Conservation (phyloP, 2,113 vertebrate genomes). For the Poeciliopsis retropinna region DNA sequence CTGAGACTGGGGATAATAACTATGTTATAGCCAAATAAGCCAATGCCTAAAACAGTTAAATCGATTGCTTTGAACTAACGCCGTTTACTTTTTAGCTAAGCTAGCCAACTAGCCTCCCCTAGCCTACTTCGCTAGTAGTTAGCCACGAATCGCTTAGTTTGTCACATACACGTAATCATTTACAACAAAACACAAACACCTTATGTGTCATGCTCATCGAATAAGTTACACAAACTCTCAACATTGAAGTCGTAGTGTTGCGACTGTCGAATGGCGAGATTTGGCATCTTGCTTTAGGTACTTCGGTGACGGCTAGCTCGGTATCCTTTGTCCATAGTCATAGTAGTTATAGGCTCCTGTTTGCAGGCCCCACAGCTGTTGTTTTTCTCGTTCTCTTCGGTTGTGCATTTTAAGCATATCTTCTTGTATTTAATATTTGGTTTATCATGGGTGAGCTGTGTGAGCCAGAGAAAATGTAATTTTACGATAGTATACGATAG, state of each 20-base stretch:
- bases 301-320: constrained; percentile 55
- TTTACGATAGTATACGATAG: background rate
- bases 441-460: background rate
- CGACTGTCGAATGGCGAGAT: background rate
- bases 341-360: constrained; percentile 49
- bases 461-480: background rate
- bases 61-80: constrained; percentile 8
- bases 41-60: background rate
- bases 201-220: rapidly evolving
- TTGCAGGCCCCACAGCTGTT: constrained; percentile 68
- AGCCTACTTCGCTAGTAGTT: constrained; percentile 54
- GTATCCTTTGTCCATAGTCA: constrained; percentile 77
- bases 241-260: background rate
- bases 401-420: background rate
- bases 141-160: constrained; percentile 31
- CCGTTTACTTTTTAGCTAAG: constrained; percentile 37
- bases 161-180: background rate
- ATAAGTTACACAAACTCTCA: background rate
- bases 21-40: rapidly evolving
- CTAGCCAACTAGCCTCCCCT: constrained; percentile 71
- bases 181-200: background rate
- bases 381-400: constrained; percentile 57
- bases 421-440: background rate
- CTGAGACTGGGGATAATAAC: background rate
- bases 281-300: constrained; percentile 13